Base-by-base conservation (phyloP, 2,113 vertebrate genomes). In the Asarcornis scutulata region DNA sequence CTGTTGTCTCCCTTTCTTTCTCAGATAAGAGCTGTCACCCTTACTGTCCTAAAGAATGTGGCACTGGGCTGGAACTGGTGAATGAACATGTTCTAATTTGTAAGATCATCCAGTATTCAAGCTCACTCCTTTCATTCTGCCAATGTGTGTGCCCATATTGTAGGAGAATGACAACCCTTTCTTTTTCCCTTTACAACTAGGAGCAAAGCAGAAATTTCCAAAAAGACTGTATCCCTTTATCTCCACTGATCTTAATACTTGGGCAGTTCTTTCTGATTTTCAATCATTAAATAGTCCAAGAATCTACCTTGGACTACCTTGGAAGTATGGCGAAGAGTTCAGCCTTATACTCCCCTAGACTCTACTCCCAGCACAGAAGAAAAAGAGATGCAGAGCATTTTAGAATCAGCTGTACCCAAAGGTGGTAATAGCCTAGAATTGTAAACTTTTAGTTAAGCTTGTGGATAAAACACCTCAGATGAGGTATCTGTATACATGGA, bases 61-160 rank as follows among this genome's bases (percentile, higher is more conserved):
- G 6, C 68, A 71, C n/a, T 78, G 21, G 11, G 36, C n/a, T 94
- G n/a, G 22, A 85, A 86, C n/a, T 36, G 44, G 29, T 66, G 31
- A 36, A 71, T 83, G 44, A 88, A 46, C 21, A 48, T 25, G 16
- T 78, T 73, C 55, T 55, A 48, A 83, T 77, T 38, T 69, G 13
- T 80, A 56, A 69, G 59, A 60, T 34, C 34, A 59, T 44, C 38
- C 20, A 23, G 0, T 36, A 32, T 36, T 92, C 16, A 74, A 77
- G 90, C 7, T 66, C 63, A 40, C 25, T 9, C 15, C 48, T 31
- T 38, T 86, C 15, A 27, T 77, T 76, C 23, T 21, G 8, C 44
- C 46, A 44, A 44, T 69, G 10, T 0, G 6, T 50, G 20, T 36
- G 17, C 42, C 15, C 4, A 0, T 32, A 66, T 55, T 4, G 16